phyloP scores from a whole-genome alignment of 2,113 vertebrate genomes.

The Ovis canadensis region DNA sequence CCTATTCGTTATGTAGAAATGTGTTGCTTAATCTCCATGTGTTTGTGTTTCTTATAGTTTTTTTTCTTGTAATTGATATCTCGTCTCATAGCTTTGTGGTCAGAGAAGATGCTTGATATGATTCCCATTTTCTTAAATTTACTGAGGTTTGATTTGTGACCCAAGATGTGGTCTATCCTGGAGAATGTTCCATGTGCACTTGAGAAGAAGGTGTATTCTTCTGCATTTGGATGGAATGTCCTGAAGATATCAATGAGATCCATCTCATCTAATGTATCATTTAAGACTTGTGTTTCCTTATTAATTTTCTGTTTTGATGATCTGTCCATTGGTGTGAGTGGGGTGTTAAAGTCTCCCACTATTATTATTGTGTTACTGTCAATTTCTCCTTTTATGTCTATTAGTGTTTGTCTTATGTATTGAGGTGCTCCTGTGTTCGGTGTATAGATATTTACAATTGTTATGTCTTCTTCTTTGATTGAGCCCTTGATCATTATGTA shows the following conservation, averaged over 20 bases:
- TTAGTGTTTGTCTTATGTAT: too few species aligned
- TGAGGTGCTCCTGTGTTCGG: too few species aligned
- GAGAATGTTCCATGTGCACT: neutral
- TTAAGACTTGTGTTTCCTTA: too few species aligned
- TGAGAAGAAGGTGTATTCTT: neutral
- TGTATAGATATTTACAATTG: too few species aligned
- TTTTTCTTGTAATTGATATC: neutral
- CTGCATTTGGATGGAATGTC: neutral
- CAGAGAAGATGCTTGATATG: neutral
- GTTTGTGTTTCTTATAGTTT: neutral
- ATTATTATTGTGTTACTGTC: too few species aligned
- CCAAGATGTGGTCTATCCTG: neutral
- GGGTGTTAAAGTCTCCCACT: too few species aligned
- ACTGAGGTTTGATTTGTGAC: neutral
- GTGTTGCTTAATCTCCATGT: neutral
- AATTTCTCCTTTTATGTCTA: too few species aligned
- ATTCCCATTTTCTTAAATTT: neutral
- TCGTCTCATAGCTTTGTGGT: neutral
- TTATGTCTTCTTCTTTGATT: too few species aligned
- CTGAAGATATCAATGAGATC: neutral
- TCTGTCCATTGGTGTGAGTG: too few species aligned
- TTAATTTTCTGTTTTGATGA: too few species aligned
- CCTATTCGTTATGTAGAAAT: neutral
- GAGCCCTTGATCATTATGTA: too few species aligned
- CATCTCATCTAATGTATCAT: too few species aligned